These are phyloP conservation scores for Agonopterix arenella DNA, from an alignment of 2,888 invertebrate species.

Conservation along the genomic window DNA sequence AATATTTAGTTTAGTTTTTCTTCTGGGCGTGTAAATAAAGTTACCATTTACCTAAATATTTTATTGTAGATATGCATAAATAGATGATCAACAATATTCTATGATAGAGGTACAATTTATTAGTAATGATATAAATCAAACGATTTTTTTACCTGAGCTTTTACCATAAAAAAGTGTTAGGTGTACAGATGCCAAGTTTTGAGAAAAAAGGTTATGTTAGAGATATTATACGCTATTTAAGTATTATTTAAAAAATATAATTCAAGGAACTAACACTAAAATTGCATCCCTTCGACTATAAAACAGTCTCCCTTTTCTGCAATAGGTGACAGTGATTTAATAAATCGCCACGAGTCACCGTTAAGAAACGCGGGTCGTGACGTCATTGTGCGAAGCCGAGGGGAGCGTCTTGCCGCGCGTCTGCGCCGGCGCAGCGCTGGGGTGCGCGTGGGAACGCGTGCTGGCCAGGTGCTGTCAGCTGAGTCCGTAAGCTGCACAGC, in stretches of 20 bases:
- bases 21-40: too few relatives aligned
- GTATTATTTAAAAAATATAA: not conserved
- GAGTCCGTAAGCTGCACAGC: conserved; percentile 40
- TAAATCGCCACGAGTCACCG: conserved; percentile 10
- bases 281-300: not conserved
- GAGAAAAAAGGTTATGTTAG: too few relatives aligned
- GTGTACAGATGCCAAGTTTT: too few relatives aligned
- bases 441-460: conserved; percentile 69
- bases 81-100: too few relatives aligned
- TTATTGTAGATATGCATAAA: too few relatives aligned
- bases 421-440: conserved; percentile 17
- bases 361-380: conserved; percentile 21
- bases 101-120: too few relatives aligned
- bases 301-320: not conserved
- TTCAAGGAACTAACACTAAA: not conserved
- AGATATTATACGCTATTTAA: too few relatives aligned
- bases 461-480: conserved; percentile 60
- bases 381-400: conserved; percentile 29
- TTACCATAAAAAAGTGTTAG: too few relatives aligned
- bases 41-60: too few relatives aligned
- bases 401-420: conserved; percentile 32
- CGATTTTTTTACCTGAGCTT: too few relatives aligned
- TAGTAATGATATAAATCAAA: too few relatives aligned
- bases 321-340: conserved; percentile 19
- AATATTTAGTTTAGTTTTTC: too few relatives aligned